Evolutionary conservation across 2,113 vertebrate species (phyloP).

Genomic region (Otolemur garnettii): DNA sequence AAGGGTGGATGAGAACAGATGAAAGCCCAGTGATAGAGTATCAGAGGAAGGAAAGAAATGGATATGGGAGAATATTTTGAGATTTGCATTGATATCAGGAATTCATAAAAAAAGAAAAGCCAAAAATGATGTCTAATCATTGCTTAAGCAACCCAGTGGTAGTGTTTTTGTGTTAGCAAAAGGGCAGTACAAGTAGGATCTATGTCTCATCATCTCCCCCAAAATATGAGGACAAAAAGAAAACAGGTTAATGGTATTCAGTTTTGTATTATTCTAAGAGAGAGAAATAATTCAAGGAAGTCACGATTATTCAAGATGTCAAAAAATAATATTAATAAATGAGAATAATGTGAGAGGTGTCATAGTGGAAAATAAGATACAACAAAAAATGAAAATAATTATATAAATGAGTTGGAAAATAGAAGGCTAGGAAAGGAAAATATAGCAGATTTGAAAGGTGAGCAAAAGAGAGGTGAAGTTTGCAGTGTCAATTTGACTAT

Average conservation of each 20-base stretch:
- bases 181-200: neutral
- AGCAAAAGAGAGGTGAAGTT: conserved; percentile 30
- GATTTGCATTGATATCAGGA: neutral
- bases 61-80: neutral
- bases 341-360: neutral
- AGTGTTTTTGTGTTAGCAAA: neutral
- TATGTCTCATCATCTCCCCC: neutral
- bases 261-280: conserved; percentile 35
- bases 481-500: neutral
- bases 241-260: neutral
- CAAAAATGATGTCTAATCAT: neutral
- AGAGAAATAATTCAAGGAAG: conserved; percentile 8
- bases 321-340: neutral
- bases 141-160: neutral
- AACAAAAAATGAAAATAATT: neutral
- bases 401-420: neutral
- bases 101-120: neutral
- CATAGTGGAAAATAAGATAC: neutral
- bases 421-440: conserved; percentile 1
- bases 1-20: neutral
- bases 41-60: neutral
- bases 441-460: neutral
- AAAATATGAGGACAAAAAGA: neutral
- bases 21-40: neutral
- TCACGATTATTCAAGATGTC: conserved; percentile 5